Base-by-base conservation (phyloP, 2,888 invertebrate genomes). In the Neoscelio sp. region DNA sequence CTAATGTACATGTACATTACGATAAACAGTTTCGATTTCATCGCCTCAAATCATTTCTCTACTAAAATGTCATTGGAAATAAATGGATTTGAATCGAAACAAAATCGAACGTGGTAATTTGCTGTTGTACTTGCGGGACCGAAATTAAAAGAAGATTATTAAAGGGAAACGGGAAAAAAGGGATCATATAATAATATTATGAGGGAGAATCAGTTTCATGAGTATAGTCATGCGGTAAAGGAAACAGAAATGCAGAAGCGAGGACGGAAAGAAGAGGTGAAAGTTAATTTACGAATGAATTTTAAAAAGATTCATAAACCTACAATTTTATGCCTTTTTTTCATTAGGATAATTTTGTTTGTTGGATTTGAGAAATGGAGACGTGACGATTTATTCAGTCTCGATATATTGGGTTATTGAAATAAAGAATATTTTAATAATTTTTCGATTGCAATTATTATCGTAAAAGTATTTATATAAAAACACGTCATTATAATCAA, bases 271-370 rank as follows among this genome's bases (percentile, higher is more conserved):
- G 15, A 30, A 5, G 1, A 18, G 12, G 10, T 15, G n/a, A n/a
- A 48, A 48, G 30, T 48, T 48, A 48, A 48, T 48, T 48, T 30
- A 28, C 28, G 28, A 48, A 48, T 48, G 48, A 48, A 48, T 48
- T 48, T 48, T 48, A 15, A 30, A 30, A 30, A 48, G 15, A 15
- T 8, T 8, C n/a, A 15, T 28, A 30, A 48, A 13, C 48, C 20
- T 13, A 23, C 12, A n/a, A 46, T 26, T 26, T 26, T 20, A 26
- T 12, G n/a, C 44, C 5, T 17, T 17, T 38, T 40, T 40, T 40
- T 40, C 17, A 40, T 15, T 1, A 15, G 2, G 8, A n/a, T 46
- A 46, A 46, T 23, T 46, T 46, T 10, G 12, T 23, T 26, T 10
- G 12, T 26, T 23, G 3, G 46, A 46, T 46, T 46, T n/a, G 2